Base-by-base conservation (phyloP, 2,888 invertebrate species). In the Marronus borbonicus region DNA sequence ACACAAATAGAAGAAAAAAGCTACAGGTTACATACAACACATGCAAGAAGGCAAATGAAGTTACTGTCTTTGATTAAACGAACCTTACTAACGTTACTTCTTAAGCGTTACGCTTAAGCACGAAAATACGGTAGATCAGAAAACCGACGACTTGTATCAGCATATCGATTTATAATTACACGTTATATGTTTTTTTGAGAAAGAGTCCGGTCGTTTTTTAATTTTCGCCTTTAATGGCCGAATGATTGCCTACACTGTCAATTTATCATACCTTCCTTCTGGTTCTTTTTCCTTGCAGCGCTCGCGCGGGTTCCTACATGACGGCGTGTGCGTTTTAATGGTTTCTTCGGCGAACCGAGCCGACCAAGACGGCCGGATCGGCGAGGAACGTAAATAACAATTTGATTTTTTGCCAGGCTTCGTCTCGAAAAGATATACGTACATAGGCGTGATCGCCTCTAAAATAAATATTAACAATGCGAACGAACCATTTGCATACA, bases 91-190 rank as follows among this genome's bases (percentile, higher is more conserved):
- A n/a, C n/a, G 44, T 44, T 44, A 44, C 12, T 44, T 8, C 44
- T 44, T 12, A 44, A 12, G 2, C 44, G 20, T 55, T 55, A 55
- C 55, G 55, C 20, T 20, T 58, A 8, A 58, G 1, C 1, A 1
- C 8, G 55, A 20, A 58, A 24, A 44, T 44, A 66, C 10, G 20
- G 44, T 20, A 66, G 39, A 66, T 12, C 5, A 14, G n/a, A 1
- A 64, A 17, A 7, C 36, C 20, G 20, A 17, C 65, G 44, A 66
- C 65, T 66, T 66, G 20, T 66, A 66, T 66, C 65, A 66, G 65
- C 44, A 66, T 66, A 66, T 66, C 65, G 65, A 66, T 66, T 66
- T 66, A 66, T 66, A 66, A 66, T 66, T 66, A 66, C 36, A 66
- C 10, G 65, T 66, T 66, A 66, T 66, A 44, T 66, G 65, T 66